Conservation (phyloP, 2,888 invertebrate genomes). For the Camptogramma bilineatum region DNA sequence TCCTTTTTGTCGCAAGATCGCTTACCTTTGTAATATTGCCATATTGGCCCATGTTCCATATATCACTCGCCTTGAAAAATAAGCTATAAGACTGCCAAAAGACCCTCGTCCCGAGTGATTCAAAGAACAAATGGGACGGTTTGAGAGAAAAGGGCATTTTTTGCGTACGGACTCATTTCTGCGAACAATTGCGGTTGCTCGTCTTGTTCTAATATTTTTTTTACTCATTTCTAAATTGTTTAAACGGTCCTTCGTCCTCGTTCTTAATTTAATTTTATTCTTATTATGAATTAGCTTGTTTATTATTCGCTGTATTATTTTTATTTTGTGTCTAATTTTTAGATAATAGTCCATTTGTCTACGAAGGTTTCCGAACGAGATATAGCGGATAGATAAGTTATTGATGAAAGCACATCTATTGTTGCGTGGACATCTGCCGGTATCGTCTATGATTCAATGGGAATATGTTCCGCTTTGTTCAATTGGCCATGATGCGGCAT, state of each 20-base stretch:
- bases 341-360: slow-evolving; percentile 23
- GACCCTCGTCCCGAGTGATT: slow-evolving; percentile 61
- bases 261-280: slow-evolving; percentile 32
- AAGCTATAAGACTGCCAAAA: slow-evolving; percentile 65
- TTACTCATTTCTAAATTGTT: slow-evolving; percentile 41
- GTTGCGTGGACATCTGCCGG: slow-evolving; percentile 67
- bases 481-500: slow-evolving; percentile 53
- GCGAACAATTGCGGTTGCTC: slow-evolving; percentile 56
- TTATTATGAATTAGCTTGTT: slow-evolving; percentile 13
- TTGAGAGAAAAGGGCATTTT: slow-evolving; percentile 65
- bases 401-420: slow-evolving; percentile 60
- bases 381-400: slow-evolving; percentile 40
- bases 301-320: slow-evolving; percentile 20
- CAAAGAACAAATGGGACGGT: slow-evolving; percentile 65
- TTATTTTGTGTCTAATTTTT: slow-evolving; percentile 25
- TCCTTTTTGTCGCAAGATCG: slow-evolving; percentile 29
- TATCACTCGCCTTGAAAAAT: slow-evolving; percentile 60
- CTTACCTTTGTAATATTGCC: slow-evolving; percentile 32
- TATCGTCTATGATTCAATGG: slow-evolving; percentile 49
- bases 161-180: slow-evolving; percentile 64
- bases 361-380: slow-evolving; percentile 38
- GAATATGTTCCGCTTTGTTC: slow-evolving; percentile 52
- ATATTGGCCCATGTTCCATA: slow-evolving; percentile 48
- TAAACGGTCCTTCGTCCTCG: slow-evolving; percentile 22
- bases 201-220: slow-evolving; percentile 45